These are phyloP conservation scores for Neelides folsomi DNA, from an alignment of 2,888 invertebrate species.

Conservation along the genomic window DNA sequence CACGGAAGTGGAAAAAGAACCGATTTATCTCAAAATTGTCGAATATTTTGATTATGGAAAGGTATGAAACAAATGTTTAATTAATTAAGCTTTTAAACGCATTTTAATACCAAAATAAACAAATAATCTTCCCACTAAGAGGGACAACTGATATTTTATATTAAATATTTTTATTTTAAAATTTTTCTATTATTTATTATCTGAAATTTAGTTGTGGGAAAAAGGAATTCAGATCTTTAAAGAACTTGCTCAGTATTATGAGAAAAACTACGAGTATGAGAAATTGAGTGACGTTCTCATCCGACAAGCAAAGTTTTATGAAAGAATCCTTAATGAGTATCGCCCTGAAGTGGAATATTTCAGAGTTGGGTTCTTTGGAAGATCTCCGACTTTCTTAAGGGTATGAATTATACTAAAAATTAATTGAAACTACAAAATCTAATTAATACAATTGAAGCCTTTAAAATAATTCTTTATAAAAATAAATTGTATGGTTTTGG, in stretches of 20 bases:
- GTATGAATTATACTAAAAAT: constrained; percentile 46
- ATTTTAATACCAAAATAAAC: background rate
- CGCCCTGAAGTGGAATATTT: constrained; percentile 91
- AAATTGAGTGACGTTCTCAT: constrained; percentile 71
- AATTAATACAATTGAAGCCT: too few species aligned
- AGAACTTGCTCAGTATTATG: constrained; percentile 74
- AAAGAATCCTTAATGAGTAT: constrained; percentile 74
- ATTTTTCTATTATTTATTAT: background rate
- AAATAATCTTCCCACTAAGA: background rate
- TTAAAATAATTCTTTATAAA: too few species aligned
- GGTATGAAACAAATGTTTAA: constrained; percentile 39
- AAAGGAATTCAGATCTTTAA: constrained; percentile 84
- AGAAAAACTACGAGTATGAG: constrained; percentile 73
- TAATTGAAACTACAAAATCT: too few species aligned
- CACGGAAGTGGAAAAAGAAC: constrained; percentile 32
- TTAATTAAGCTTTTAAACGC: constrained; percentile 3
- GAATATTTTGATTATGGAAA: constrained; percentile 89
- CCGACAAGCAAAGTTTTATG: constrained; percentile 77
- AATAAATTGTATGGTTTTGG: constrained; percentile 24
- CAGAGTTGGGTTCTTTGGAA: constrained; percentile 86
- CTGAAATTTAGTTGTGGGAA: constrained; percentile 67
- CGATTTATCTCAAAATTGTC: constrained; percentile 44
- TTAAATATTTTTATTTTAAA: too few species aligned
- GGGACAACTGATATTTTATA: too few species aligned
- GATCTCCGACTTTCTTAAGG: constrained; percentile 84